Evolutionary conservation across 1,140 invertebrate species (phyloP), one percentile per base, ranked within the genome.

Genomic region (Cotesia glomerata): DNA sequence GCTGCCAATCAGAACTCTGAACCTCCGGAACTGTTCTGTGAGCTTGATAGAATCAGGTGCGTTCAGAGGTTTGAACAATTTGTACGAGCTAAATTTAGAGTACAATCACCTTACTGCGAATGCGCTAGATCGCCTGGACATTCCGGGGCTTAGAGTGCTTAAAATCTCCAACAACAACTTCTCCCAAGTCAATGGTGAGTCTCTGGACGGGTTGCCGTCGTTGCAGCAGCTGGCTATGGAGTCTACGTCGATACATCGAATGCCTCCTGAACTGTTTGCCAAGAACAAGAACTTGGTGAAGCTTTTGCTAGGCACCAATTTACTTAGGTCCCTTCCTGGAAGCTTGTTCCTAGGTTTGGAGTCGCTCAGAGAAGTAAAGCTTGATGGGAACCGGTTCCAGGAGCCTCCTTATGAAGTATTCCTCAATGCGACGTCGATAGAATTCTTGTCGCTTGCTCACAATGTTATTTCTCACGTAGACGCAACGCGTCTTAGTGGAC

Each of bases 91-190:
- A 0, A 93, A 94, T 80, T 77, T 95, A 18, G 90, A 91, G 63
- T 85, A 91, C 39, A 97, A 97, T 84, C 89, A 90, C 26, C 84
- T 97, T 34, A 91, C 89, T 58, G 89, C 91, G 0, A 82, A 86
- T 5, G 92, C 93, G 58, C 86, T 95, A 26, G 82, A 90, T 14
- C 89, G 90, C 72, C 85, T 95, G n/a, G 91, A 93, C 75, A 90
- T 95, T 56, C 90, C 91, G 1, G 92, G 91, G 26, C 86, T 95
- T 72, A 89, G 92, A 71, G 90, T 91, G 0, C 86, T 97, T 18
- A 89, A 91, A 71, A 82, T 94, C 5, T 93, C 93, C 4, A 87
- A 90, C 63, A 96, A 96, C 81, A 94, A 95, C 82, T 93, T 95
- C 78, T 92, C 90, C 26, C 87, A 91, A 62, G 85, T 94, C 52